A percentile compares a stretch with the other conserved stretches of the same genome.
Evolutionary conservation across 1,140 invertebrate species (phyloP).

Genomic region (Tigriopus japonicus): DNA sequence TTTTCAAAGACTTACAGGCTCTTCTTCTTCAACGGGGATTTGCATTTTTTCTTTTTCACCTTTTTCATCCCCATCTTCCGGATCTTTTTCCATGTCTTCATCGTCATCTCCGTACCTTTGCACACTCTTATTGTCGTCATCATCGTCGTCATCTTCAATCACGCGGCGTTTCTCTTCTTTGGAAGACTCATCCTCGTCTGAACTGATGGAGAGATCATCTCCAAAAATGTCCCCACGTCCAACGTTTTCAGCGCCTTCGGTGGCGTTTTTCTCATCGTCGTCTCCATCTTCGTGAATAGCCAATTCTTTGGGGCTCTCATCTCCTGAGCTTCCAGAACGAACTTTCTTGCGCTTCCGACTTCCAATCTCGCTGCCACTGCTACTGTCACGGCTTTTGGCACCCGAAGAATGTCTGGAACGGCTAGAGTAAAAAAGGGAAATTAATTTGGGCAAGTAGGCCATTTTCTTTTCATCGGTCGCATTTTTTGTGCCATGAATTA

Average conservation of each 20-base stretch:
- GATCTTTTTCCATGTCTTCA: constrained; percentile 19
- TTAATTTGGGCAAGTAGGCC: no score
- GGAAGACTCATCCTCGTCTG: background rate
- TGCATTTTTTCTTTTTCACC: constrained; percentile 17
- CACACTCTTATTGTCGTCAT: background rate
- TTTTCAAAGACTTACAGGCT: constrained; percentile 27
- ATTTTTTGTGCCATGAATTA: no score
- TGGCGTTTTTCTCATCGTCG: background rate
- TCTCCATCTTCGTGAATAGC: background rate
- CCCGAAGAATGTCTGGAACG: no score
- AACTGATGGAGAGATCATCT: background rate
- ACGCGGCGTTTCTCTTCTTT: constrained; percentile 20
- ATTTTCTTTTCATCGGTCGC: no score
- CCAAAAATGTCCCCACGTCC: background rate
- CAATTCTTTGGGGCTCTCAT: no score
- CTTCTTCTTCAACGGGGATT: constrained; percentile 30
- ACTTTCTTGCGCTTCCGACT: no score
- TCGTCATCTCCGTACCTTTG: constrained; percentile 11
- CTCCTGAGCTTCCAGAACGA: no score
- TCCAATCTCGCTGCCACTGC: no score
- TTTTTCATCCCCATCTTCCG: constrained; percentile 24
- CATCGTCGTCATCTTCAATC: constrained; percentile 23
- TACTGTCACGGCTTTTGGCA: no score
- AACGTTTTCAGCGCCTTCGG: background rate
- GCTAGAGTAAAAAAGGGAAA: no score